Evolutionary conservation across 2,113 vertebrate species (phyloP), one percentile per base, ranked within the genome.

Genomic region (Chaetorhynchus papuensis): DNA sequence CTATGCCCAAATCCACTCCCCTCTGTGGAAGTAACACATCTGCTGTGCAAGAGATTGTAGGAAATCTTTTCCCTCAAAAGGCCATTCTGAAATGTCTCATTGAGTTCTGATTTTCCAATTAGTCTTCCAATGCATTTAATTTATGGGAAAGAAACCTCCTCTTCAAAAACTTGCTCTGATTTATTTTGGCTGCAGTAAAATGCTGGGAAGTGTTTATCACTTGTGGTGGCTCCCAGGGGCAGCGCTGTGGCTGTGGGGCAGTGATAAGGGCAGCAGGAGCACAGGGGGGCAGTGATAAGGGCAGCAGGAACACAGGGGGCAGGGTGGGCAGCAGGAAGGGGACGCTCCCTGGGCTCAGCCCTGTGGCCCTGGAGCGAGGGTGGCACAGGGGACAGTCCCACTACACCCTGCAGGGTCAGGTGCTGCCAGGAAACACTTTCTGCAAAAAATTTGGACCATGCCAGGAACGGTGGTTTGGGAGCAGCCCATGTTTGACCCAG

Each of bases 51-150:
- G 27, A 91, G 91, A 83, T 59, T 91, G 54, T 5, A 28, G 37
- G 28, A 69, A 83, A 66, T 66, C 84, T 42, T 41, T 56, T 53
- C 59, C 70, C 70, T 56, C 54, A 54, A 83, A 96, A 96, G 75
- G 54, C 75, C 44, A 23, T 86, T 90, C 66, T 63, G 68, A 80
- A 77, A 59, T 17, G 7, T 59, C 84, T 50, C 88, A 24, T 0
- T 57, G 53, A 87, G 87, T 56, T 90, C 79, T 86, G 85, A 93
- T 94, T 66, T 63, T 83, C 39, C 75, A 60, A 91, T 90, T 84
- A 85, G 17, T 57, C 81, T 88, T 71, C 89, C 69, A 80, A 47
- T 87, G 84, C 71, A 49, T 91, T 95, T 92, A 66, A 91, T 95
- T 81, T 88, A 93, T 61, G 75, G 79, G 82, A 70, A 78, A 94